These are phyloP conservation scores for Machaerirhynchus nigripectus DNA, from an alignment of 2,113 vertebrate species.

Conservation along the genomic window DNA sequence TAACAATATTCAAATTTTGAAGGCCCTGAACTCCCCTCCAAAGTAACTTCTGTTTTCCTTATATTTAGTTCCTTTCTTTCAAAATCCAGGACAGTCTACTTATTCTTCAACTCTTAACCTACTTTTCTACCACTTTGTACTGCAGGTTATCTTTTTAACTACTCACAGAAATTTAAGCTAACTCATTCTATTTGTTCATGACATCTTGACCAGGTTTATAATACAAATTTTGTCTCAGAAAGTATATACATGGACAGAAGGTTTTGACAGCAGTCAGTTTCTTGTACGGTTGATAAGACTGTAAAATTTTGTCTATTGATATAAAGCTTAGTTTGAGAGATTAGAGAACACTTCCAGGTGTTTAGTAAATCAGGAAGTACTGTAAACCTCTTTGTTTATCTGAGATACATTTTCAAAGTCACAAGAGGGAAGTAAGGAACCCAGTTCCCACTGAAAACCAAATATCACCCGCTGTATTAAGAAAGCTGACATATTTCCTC, in stretches of 20 bases:
- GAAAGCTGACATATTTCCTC: neutral
- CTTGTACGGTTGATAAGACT: neutral
- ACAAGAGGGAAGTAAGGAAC: neutral
- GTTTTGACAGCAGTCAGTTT: constrained; percentile 17
- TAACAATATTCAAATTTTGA: neutral
- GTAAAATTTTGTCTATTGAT: neutral
- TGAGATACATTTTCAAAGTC: neutral
- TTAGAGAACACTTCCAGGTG: neutral
- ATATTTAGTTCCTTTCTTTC: neutral
- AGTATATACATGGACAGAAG: neutral
- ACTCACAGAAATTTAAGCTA: neutral
- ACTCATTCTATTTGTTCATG: neutral
- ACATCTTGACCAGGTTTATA: neutral
- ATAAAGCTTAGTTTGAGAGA: neutral
- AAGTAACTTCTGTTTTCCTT: neutral
- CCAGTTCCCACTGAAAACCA: neutral
- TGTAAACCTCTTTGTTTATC: neutral
- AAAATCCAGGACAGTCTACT: neutral
- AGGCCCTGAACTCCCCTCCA: neutral
- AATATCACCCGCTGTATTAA: neutral
- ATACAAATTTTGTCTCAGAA: neutral
- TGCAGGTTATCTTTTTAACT: neutral
- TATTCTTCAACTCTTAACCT: neutral
- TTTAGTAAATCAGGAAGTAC: neutral
- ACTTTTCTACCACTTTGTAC: neutral